phyloP scores from a whole-genome alignment of 1,140 invertebrate genomes.

The Campoletis sonorensis region DNA sequence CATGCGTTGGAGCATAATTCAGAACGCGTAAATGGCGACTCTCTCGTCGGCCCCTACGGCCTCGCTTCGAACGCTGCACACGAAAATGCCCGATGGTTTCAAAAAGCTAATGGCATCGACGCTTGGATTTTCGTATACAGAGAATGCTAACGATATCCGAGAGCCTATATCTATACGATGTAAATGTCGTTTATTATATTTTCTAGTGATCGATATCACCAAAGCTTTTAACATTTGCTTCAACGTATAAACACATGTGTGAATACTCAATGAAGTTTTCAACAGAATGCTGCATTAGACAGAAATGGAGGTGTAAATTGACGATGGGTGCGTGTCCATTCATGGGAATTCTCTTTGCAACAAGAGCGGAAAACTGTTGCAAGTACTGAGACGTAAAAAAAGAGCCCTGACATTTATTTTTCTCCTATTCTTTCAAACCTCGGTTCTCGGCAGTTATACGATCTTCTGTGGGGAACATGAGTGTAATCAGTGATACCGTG shows the following conservation, averaged over 20 bases:
- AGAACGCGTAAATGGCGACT: constrained; percentile 43
- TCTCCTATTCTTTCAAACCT: constrained; percentile 53
- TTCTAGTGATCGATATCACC: constrained; percentile 14
- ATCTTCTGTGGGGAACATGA: not conserved
- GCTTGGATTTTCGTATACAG: constrained; percentile 20
- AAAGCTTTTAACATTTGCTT: constrained; percentile 35
- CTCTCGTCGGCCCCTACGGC: constrained; percentile 16
- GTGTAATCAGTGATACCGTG: constrained; percentile 6
- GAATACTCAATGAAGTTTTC: not conserved
- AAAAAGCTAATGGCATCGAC: constrained; percentile 38
- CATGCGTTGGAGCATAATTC: constrained; percentile 43
- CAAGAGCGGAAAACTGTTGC: no score
- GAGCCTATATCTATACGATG: not conserved
- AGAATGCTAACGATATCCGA: not conserved
- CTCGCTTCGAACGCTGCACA: not conserved
- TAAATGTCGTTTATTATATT: constrained; percentile 21
- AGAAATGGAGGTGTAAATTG: no score
- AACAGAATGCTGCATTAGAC: not conserved
- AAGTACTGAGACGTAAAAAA: no score
- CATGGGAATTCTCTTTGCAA: no score
- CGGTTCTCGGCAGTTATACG: not conserved
- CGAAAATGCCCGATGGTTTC: constrained; percentile 1
- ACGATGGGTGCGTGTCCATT: no score
- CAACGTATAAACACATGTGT: not conserved
- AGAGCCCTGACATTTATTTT: not conserved